Evolutionary conservation across 2,113 vertebrate species (phyloP).

Genomic region (human (Homo sapiens)): DNA sequence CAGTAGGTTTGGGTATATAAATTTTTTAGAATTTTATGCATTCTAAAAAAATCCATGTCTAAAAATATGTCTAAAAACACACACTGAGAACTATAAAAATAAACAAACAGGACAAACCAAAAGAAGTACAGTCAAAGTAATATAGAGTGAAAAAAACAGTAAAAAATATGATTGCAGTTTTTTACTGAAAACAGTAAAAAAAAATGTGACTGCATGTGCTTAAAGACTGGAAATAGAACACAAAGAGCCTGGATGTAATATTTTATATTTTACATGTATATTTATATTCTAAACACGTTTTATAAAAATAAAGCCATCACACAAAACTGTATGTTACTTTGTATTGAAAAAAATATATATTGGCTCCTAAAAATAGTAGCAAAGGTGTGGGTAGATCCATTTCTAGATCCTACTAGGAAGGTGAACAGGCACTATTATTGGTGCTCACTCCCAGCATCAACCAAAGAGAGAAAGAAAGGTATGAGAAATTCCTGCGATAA

Average conservation of each 20-base stretch:
- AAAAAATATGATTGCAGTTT: not conserved
- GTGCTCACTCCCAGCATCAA: not conserved
- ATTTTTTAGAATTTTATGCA: not conserved
- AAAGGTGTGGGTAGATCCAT: not conserved
- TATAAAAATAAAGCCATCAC: constrained; percentile 19
- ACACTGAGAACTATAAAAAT: not conserved
- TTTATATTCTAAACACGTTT: not conserved
- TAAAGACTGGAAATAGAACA: not conserved
- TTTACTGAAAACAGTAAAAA: not conserved
- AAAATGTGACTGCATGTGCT: not conserved
- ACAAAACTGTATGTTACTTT: not conserved
- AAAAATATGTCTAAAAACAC: constrained; percentile 21
- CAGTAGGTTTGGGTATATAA: not conserved
- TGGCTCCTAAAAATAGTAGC: not conserved
- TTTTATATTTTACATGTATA: not conserved
- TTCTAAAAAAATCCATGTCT: too few species aligned
- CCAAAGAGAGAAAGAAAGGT: not conserved
- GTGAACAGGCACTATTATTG: not conserved
- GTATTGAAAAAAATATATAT: not conserved
- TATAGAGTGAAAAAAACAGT: not conserved
- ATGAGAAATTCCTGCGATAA: not conserved
- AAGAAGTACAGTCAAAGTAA: not conserved
- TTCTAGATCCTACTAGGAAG: not conserved
- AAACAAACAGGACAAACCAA: constrained; percentile 15
- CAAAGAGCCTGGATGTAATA: not conserved